These are phyloP conservation scores for Pundamilia nyererei DNA, from an alignment of 2,113 vertebrate species.

Conservation along the genomic window DNA sequence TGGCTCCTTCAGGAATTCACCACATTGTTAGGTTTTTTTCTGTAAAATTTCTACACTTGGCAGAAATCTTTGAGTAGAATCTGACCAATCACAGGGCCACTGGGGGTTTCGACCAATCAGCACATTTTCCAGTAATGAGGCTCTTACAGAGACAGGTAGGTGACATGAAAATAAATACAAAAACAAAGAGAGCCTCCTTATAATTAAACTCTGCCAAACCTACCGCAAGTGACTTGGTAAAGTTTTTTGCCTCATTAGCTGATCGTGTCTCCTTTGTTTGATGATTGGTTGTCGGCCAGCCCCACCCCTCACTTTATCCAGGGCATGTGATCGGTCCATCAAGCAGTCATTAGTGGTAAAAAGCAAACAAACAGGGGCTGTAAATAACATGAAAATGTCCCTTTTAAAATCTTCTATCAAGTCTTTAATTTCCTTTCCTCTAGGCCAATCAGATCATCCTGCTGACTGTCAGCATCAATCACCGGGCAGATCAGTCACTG, in stretches of 20 bases:
- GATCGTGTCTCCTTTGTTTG: background rate
- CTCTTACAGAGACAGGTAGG: background rate
- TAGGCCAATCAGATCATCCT: slow-evolving; percentile 5
- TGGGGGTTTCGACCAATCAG: background rate
- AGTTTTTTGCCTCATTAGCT: background rate
- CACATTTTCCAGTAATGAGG: background rate
- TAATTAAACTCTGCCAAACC: background rate
- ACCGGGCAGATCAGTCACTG: background rate
- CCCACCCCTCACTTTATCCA: background rate
- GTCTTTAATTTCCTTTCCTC: background rate
- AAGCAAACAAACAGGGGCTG: background rate
- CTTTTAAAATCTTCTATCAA: background rate
- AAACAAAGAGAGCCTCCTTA: background rate
- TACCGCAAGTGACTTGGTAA: background rate
- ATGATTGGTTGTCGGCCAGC: background rate
- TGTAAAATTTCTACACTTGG: background rate
- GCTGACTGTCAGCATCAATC: background rate
- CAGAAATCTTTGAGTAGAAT: background rate
- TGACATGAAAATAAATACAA: background rate
- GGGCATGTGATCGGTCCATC: background rate
- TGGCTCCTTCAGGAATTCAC: slow-evolving; percentile 13
- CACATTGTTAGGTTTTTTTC: background rate
- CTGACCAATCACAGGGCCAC: background rate
- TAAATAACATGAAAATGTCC: background rate
- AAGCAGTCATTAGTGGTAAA: background rate